Evolutionary conservation across 2,797 vertebrate species (phyloP).

Genomic region (Anguilla marmorata): DNA sequence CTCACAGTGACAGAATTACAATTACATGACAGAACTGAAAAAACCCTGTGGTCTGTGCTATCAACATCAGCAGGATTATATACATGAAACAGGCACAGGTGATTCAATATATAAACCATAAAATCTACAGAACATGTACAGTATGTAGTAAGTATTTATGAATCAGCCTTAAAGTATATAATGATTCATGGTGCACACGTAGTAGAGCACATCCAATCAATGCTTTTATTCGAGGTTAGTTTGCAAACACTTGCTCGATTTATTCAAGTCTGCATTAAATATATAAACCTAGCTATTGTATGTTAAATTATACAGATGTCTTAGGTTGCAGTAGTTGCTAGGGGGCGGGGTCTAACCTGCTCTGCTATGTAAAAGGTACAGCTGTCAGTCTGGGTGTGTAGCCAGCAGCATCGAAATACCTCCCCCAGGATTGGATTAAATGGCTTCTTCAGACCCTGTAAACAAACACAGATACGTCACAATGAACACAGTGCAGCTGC

Average conservation of each 20-base stretch:
- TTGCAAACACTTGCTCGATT: background rate
- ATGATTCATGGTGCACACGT: background rate
- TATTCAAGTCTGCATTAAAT: background rate
- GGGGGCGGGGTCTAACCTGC: conserved; percentile 72
- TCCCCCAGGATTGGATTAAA: conserved; percentile 96
- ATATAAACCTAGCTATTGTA: background rate
- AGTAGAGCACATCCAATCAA: background rate
- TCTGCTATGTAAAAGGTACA: conserved; percentile 96
- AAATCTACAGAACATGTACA: background rate
- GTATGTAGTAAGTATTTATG: background rate
- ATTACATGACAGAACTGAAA: background rate
- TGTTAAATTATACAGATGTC: background rate
- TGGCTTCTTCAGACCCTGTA: conserved; percentile 95
- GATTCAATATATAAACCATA: background rate
- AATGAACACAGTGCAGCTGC: background rate
- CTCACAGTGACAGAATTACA: background rate
- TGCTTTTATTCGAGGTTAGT: too few relatives aligned
- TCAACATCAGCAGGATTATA: background rate
- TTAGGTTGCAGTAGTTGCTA: background rate
- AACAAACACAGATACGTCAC: conserved; percentile 28
- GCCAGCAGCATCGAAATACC: conserved; percentile 95
- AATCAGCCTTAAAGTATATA: background rate
- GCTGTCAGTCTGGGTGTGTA: conserved; percentile 88
- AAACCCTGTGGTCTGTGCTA: background rate
- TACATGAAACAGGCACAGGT: background rate